phyloP scores from a whole-genome alignment of 1,140 invertebrate genomes.

The Philopotamus ludificatus region DNA sequence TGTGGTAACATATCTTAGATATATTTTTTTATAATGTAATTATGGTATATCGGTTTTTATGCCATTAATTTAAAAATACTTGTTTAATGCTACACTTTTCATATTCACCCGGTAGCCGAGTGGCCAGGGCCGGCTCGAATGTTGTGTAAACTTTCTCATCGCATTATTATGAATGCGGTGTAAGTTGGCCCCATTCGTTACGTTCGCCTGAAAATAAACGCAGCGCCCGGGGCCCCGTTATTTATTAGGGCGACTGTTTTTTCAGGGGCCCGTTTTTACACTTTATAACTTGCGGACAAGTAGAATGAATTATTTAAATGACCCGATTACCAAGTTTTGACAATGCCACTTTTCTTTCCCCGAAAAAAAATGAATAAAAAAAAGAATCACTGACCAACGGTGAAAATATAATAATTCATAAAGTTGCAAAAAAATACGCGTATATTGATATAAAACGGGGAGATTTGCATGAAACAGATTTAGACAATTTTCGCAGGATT shows the following conservation, averaged over 20 bases:
- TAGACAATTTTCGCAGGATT: no score
- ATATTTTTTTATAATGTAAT: no score
- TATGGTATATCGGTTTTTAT: no score
- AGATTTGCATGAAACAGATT: no score
- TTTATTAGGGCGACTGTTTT: constrained; percentile 4
- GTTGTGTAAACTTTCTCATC: constrained; percentile 16
- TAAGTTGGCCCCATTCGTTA: constrained; percentile 24
- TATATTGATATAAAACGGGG: no score
- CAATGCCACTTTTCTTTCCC: not conserved
- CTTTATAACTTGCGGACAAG: not conserved
- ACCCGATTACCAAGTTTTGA: not conserved
- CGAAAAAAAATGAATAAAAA: no score
- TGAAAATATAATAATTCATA: no score
- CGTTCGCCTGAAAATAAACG: constrained; percentile 14
- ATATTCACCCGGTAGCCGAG: not conserved
- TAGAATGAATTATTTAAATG: not conserved
- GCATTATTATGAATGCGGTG: constrained; percentile 18
- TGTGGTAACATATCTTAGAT: no score
- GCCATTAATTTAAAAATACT: no score
- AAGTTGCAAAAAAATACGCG: no score
- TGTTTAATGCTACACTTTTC: no score
- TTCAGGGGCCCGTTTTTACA: not conserved
- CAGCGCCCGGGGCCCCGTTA: constrained; percentile 13
- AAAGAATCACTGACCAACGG: no score
- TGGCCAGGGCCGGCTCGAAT: not conserved